phyloP scores from a whole-genome alignment of 2,888 invertebrate genomes.

The Amblyteles armatorius region DNA sequence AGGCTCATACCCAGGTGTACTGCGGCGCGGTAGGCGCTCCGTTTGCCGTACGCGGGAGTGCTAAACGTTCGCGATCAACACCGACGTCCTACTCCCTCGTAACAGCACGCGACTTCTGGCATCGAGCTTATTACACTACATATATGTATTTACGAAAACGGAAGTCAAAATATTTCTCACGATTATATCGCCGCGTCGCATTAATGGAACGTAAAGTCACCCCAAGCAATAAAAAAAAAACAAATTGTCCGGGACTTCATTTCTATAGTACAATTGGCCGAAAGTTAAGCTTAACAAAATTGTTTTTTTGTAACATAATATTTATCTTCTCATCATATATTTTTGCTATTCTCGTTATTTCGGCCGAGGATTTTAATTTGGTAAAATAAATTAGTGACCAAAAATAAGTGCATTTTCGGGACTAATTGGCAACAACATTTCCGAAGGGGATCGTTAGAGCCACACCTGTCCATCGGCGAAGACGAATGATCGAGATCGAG shows the following conservation, averaged over 20 bases:
- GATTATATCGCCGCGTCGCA: conserved; percentile 33
- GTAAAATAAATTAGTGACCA: too few relatives aligned
- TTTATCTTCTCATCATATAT: too few relatives aligned
- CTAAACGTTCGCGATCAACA: conserved; percentile 57
- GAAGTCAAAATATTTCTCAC: conserved; percentile 59
- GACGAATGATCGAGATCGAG: conserved; percentile 33
- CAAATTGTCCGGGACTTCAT: too few relatives aligned
- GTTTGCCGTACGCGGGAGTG: conserved; percentile 39
- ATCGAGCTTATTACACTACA: conserved; percentile 17
- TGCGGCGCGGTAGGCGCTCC: conserved; percentile 10
- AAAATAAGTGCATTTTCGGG: background rate
- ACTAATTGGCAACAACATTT: background rate
- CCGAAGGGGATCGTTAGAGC: conserved; percentile 6
- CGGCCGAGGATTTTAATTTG: too few relatives aligned
- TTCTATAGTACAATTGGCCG: too few relatives aligned
- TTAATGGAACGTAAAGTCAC: background rate
- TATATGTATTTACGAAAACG: conserved; percentile 63
- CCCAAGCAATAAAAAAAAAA: background rate
- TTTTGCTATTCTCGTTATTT: too few relatives aligned
- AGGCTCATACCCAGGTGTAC: conserved; percentile 52
- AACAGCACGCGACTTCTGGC: conserved; percentile 59
- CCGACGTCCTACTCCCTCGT: conserved; percentile 25
- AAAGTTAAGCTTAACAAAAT: too few relatives aligned
- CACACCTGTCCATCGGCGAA: conserved; percentile 13
- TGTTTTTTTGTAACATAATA: too few relatives aligned